Evolutionary conservation across 2,888 invertebrate species (phyloP), one percentile per base, ranked within the genome.

Genomic region (Trilocha varians): DNA sequence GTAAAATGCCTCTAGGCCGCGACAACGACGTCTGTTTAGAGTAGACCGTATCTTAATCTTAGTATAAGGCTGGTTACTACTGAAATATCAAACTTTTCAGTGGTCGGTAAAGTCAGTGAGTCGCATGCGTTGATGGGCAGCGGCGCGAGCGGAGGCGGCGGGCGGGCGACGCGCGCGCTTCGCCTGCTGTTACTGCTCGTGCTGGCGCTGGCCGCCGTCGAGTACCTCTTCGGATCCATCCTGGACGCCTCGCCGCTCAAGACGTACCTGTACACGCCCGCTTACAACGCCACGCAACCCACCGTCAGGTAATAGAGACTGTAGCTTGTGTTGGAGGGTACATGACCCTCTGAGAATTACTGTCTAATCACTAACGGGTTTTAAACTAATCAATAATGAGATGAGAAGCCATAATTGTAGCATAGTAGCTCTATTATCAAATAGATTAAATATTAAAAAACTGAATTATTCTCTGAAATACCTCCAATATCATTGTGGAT

Each of bases 211-310:
- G 89, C 91, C 41, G 88, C 88, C n/a, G 83, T 91, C 39, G 91
- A 92, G 75, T 92, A 90, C 78, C 87, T 91, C 48, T 90, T 90
- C 76, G 91, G 90, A 55, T 88, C 89, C 41, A 88, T 90, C 47
- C 80, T 90, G 48, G 90, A 91, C 62, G 79, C 78, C 13, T 87
- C 87, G 40, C 82, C 78, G 25, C 69, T 84, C 53, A 55, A 76
- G 57, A 77, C 88, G 47, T 79, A 82, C 55, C 62, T 87, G 47
- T 70, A 88, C 69, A 87, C 87, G 45, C 84, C 85, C 35, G 53
- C 69, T 1, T 76, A 76, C 46, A 83, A 83, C 69, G 72, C 79
- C 15, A 79, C 83, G 15, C 78, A 75, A 53, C 65, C 78, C 36
- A 70, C 74, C 25, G 44, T 71, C 48, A 74, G 68, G 84, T 79